These are phyloP conservation scores for Megalops atlanticus DNA, from an alignment of 2,113 vertebrate species.

Conservation along the genomic window DNA sequence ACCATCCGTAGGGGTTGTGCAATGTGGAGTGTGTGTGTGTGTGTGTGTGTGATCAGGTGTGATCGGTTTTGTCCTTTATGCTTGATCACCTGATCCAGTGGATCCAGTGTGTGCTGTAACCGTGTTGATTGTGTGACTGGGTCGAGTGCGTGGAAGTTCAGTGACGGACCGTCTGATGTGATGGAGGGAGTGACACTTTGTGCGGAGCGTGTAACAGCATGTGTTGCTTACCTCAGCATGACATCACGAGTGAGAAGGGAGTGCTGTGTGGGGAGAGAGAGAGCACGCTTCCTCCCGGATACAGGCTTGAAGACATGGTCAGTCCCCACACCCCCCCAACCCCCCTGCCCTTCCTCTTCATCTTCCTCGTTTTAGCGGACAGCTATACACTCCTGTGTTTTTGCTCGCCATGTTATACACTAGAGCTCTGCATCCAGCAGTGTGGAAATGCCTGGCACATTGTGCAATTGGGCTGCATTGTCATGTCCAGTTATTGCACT, in stretches of 20 bases:
- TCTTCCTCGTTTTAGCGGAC: not conserved
- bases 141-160: slow-evolving; percentile 46
- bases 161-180: too few species aligned
- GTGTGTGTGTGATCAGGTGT: too few species aligned
- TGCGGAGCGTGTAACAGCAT: slow-evolving; percentile 17
- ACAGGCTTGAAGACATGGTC: slow-evolving; percentile 66
- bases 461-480: not conserved
- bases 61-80: too few species aligned
- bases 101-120: too few species aligned
- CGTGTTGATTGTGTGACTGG: not conserved
- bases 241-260: slow-evolving; percentile 28
- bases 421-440: not conserved
- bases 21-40: too few species aligned
- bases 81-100: too few species aligned
- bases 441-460: not conserved
- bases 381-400: not conserved
- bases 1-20: too few species aligned
- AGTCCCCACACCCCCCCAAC: slow-evolving; percentile 46
- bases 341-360: not conserved
- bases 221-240: slow-evolving; percentile 52
- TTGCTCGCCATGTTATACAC: not conserved
- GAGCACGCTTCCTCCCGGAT: slow-evolving; percentile 62
- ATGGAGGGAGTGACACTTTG: too few species aligned
- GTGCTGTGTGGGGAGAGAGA: slow-evolving; percentile 63
- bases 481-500: not conserved